Evolutionary conservation across 1,140 invertebrate genomes (phyloP), one percentile per base, ranked within the genome.

Genomic region (Micrasema longulum): DNA sequence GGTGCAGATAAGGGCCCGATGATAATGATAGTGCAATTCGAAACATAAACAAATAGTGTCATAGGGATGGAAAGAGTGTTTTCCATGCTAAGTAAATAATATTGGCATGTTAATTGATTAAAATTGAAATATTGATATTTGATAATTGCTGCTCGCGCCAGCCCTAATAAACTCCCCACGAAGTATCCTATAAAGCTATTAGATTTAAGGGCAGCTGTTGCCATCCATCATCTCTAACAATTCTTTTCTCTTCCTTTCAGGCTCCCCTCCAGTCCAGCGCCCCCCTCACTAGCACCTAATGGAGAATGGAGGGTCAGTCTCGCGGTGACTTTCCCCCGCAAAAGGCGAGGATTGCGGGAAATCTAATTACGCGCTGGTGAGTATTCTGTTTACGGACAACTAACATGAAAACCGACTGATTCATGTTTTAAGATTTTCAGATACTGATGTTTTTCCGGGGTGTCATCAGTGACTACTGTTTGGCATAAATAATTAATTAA

Each of bases 171-270:
- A 20, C 55, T 20, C 14, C 69, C 7, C 53, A 11, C 26, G 38
- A 20, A 18, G 71, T 72, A 64, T 64, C 48, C 57, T 63, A 68
- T 53, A 68, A 72, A 72, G 71, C 52, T 68, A 72, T 72, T 68
- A 72, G 72, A 60, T 52, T 38, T 57, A 55, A 69, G 72, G 66
- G 68, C 66, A 73, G 72, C 57, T 73, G 72, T 73, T 62, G 65
- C 72, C 66, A 73, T 73, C 72, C 72, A 73, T 73, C 72, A 73
- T 69, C 66, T 52, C 57, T 38, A 26, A 66, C 69, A 45, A 43
- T 41, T 70, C 47, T 55, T 23, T 53, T 70, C 63, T 60, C 55
- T 62, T 62, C 67, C 14, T 66, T 74, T 74, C 38, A 55, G 60
- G 53, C 47, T 20, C 36, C 41, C 67, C 22, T 20, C 26, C 31